A percentile compares a stretch with the other conserved stretches of the same genome.
Conservation (phyloP, 2,888 invertebrate species). For the Colletes collaris region DNA sequence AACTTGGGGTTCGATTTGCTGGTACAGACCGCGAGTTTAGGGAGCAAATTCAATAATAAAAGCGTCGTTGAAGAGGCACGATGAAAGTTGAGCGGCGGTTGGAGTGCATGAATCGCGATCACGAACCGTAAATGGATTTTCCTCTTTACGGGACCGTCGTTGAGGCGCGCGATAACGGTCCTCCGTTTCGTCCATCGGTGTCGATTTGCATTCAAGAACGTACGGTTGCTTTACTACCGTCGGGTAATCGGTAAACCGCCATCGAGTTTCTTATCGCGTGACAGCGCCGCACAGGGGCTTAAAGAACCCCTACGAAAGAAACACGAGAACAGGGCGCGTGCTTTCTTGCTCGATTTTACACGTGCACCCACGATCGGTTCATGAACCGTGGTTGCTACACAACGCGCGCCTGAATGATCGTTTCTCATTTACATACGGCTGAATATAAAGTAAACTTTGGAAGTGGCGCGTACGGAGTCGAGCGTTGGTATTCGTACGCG, state of each 20-base stretch:
- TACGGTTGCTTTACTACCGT: constrained; percentile 49
- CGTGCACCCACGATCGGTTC: constrained; percentile 52
- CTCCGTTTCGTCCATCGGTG: constrained; percentile 48
- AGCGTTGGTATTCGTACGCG: constrained; percentile 15
- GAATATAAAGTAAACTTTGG: constrained; percentile 41
- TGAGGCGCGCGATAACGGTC: constrained; percentile 42
- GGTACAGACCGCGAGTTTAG: constrained; percentile 2
- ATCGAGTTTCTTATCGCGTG: constrained; percentile 58
- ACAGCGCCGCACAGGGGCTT: constrained; percentile 49
- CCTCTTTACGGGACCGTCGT: too few relatives aligned
- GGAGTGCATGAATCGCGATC: constrained; percentile 31
- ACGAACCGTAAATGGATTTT: too few relatives aligned
- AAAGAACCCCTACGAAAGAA: constrained; percentile 49
- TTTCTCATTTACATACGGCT: constrained; percentile 43
- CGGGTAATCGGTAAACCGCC: constrained; percentile 53
- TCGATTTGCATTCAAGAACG: constrained; percentile 57
- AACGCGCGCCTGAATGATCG: constrained; percentile 39
- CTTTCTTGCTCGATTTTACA: constrained; percentile 56
- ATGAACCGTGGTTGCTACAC: constrained; percentile 34
- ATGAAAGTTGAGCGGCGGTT: constrained; percentile 13
- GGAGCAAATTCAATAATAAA: constrained; percentile 35
- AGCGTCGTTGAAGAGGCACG: constrained; percentile 7
- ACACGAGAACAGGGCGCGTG: constrained; percentile 54
- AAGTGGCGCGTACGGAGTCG: neutral
- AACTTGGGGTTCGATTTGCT: neutral